Evolutionary conservation across 2,113 vertebrate species (phyloP), one percentile per base, ranked within the genome.

Genomic region (Myotis brandtii): DNA sequence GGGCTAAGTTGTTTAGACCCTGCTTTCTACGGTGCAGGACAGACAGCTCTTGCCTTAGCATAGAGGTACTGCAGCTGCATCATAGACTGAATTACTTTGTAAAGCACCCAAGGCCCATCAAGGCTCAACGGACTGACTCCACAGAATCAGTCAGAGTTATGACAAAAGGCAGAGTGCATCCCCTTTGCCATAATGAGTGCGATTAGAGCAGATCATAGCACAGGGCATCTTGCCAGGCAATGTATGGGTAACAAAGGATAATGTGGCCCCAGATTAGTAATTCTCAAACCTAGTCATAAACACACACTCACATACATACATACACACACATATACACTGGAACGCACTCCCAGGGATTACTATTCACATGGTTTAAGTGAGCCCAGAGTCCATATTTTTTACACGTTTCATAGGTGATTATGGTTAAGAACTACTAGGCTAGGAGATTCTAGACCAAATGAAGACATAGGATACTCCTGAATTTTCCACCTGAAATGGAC

Each of bases 361-460:
- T 92, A 52, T 93, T 95, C 23, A 69, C 73, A 89, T 50, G 37
- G 9, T 67, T 89, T 88, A 59, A 40, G 37, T 94, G 16, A 89
- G 30, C 25, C 25, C 27, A 56, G 13, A 92, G 5, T 76, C 46
- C 17, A 62, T 69, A 32, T 46, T 79, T 87, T 69, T 17, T 9
- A 27, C 30, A 69, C 66, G n/a, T 72, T 84, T 90, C 48, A 86
- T 40, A 40, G 67, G 27, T 86, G 32, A 75, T 67, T 92, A 50
- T 92, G 43, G 8, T 86, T 86, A 84, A 40, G 43, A 89, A 67
- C 12, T 80, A 43, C 59, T 56, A 48, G n/a, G 3, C 48, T 48
- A 64, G 27, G 59, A 89, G 46, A 79, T 54, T 79, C n/a, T 89
- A 25, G 23, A 89, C 23, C 87, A 89, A 48, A 52, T 79, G 54